phyloP scores from a whole-genome alignment of 2,888 invertebrate genomes.

The Bombyx huttoni region DNA sequence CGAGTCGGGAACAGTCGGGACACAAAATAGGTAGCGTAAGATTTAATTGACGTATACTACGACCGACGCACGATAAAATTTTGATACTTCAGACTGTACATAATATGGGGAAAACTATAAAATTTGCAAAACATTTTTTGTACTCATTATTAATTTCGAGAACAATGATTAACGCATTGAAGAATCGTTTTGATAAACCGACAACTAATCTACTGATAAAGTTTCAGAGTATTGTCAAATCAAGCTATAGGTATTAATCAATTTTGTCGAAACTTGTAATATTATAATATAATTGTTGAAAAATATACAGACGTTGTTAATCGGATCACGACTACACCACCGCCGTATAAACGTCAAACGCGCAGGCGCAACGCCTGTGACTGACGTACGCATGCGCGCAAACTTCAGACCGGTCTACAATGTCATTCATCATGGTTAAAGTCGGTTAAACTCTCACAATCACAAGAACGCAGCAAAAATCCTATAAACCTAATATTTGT shows the following conservation, averaged over 20 bases:
- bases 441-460: constrained; percentile 4
- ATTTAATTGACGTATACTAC: constrained; percentile 50
- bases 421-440: constrained; percentile 18
- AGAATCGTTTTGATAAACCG: background rate
- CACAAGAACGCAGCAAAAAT: background rate
- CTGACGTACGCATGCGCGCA: constrained; percentile 60
- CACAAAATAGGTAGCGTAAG: constrained; percentile 45
- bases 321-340: constrained; percentile 70
- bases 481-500: background rate
- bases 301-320: constrained; percentile 68
- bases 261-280: constrained; percentile 14
- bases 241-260: constrained; percentile 32
- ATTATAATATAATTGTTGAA: constrained; percentile 16
- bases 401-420: constrained; percentile 49
- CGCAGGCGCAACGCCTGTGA: constrained; percentile 68
- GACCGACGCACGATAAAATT: constrained; percentile 24
- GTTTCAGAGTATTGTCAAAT: constrained; percentile 22
- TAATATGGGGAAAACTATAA: constrained; percentile 9
- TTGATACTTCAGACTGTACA: constrained; percentile 20
- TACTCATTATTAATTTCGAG: constrained; percentile 21
- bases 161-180: constrained; percentile 15
- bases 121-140: constrained; percentile 17
- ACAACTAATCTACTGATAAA: background rate
- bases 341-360: constrained; percentile 70
- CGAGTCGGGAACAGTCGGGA: constrained; percentile 47